Percentiles rank a stretch among this genome's conserved stretches.
Evolutionary conservation across 2,113 vertebrate genomes (phyloP).

Genomic region (Syngnathus floridae): DNA sequence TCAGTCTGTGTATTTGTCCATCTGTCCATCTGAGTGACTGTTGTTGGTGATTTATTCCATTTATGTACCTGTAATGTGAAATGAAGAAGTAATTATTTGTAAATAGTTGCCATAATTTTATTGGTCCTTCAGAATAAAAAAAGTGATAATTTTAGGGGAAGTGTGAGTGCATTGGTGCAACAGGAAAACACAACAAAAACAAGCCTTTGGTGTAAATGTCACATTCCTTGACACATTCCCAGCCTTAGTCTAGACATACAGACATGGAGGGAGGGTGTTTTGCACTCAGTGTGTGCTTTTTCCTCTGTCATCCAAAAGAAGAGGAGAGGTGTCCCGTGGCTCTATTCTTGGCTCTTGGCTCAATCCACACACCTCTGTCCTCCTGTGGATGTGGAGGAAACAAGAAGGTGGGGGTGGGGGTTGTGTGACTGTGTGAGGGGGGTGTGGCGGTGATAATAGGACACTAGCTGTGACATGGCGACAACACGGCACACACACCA

Average conservation of each 20-base stretch:
- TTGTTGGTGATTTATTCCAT: slow-evolving; percentile 93
- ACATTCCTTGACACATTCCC: slow-evolving; percentile 24
- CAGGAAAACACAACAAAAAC: background rate
- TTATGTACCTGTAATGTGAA: slow-evolving; percentile 99
- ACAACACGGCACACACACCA: slow-evolving; percentile 66
- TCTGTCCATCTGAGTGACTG: slow-evolving; percentile 85
- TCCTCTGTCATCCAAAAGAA: slow-evolving; percentile 12
- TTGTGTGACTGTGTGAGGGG: background rate
- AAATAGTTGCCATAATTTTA: slow-evolving; percentile 99
- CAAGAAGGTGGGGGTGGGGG: slow-evolving; percentile 15
- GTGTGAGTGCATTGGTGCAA: slow-evolving; percentile 28
- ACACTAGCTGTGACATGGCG: slow-evolving; percentile 68
- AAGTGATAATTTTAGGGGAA: slow-evolving; percentile 86
- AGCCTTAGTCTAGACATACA: slow-evolving; percentile 10
- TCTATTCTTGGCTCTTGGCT: slow-evolving; percentile 69
- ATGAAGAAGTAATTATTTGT: slow-evolving; percentile 97
- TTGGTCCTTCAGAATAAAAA: slow-evolving; percentile 99
- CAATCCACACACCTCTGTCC: slow-evolving; percentile 28
- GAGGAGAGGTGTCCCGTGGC: slow-evolving; percentile 38
- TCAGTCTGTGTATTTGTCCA: slow-evolving; percentile 90
- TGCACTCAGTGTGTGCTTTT: slow-evolving; percentile 17
- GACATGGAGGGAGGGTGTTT: slow-evolving; percentile 11
- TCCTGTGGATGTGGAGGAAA: background rate
- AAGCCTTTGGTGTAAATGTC: background rate
- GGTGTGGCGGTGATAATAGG: slow-evolving; percentile 67